A percentile compares a stretch with the other conserved stretches of the same genome.
These are phyloP conservation scores for Microcebus ravelobensis DNA, from an alignment of 2,113 vertebrate species.

Conservation along the genomic window DNA sequence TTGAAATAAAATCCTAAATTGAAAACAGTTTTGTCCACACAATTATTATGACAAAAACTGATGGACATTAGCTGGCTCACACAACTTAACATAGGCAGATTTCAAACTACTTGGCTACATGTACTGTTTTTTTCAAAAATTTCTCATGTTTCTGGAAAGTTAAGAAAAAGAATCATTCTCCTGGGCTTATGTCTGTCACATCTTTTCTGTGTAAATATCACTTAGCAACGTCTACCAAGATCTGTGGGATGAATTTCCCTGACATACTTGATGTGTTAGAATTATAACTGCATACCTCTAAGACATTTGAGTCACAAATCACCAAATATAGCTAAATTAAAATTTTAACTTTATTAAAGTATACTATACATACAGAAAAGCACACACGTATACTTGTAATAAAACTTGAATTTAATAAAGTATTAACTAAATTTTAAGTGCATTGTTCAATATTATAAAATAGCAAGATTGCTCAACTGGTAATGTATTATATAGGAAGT, in stretches of 20 bases:
- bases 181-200: neutral
- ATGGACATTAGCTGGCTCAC: neutral
- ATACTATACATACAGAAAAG: neutral
- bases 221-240: neutral
- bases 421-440: slow-evolving; percentile 33
- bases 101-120: neutral
- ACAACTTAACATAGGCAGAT: slow-evolving; percentile 7
- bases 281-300: neutral
- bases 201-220: slow-evolving; percentile 43
- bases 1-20: slow-evolving; percentile 49
- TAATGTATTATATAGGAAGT: slow-evolving; percentile 28
- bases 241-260: slow-evolving; percentile 33
- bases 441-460: slow-evolving; percentile 38
- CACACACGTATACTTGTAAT: neutral
- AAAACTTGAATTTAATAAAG: slow-evolving; percentile 36
- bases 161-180: slow-evolving; percentile 44
- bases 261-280: neutral
- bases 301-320: slow-evolving; percentile 33
- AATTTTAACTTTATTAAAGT: neutral
- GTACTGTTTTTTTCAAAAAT: neutral
- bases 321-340: slow-evolving; percentile 39
- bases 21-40: neutral
- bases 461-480: neutral
- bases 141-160: neutral
- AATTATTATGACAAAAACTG: neutral